phyloP scores from a whole-genome alignment of 2,888 invertebrate species.

The Polietes domitor region DNA sequence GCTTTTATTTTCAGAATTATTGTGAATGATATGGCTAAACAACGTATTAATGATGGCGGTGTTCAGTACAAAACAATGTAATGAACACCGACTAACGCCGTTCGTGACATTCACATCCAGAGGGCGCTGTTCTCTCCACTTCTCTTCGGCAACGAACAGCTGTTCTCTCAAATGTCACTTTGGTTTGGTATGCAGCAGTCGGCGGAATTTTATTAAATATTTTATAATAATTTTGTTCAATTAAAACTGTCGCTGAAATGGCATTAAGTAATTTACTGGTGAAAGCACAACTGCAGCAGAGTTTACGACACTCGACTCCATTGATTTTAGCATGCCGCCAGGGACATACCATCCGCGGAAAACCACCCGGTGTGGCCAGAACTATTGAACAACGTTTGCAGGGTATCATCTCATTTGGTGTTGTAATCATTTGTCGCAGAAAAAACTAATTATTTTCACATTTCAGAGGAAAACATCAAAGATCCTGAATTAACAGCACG shows the following conservation, averaged over 20 bases:
- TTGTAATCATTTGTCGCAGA: conserved; percentile 66
- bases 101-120: conserved; percentile 20
- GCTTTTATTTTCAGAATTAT: no score
- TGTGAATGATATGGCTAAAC: no score
- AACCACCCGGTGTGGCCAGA: conserved; percentile 86
- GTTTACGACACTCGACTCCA: conserved; percentile 67
- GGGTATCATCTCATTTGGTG: conserved; percentile 83
- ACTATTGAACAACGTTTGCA: conserved; percentile 86
- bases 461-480: conserved; percentile 72
- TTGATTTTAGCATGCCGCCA: conserved; percentile 69
- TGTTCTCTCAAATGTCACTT: no score
- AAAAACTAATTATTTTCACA: background rate
- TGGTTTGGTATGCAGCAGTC: no score
- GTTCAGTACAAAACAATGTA: background rate
- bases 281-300: conserved; percentile 70
- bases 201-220: background rate
- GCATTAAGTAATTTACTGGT: conserved; percentile 75
- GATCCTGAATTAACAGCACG: conserved; percentile 83
- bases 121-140: background rate
- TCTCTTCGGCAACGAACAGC: background rate
- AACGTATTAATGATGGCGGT: no score
- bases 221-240: conserved; percentile 21
- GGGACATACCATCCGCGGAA: conserved; percentile 86
- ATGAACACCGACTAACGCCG: conserved; percentile 1
- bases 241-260: conserved; percentile 69